phyloP scores from a whole-genome alignment of 2,888 invertebrate genomes.

The Spatulosminthurus flaviceps region DNA sequence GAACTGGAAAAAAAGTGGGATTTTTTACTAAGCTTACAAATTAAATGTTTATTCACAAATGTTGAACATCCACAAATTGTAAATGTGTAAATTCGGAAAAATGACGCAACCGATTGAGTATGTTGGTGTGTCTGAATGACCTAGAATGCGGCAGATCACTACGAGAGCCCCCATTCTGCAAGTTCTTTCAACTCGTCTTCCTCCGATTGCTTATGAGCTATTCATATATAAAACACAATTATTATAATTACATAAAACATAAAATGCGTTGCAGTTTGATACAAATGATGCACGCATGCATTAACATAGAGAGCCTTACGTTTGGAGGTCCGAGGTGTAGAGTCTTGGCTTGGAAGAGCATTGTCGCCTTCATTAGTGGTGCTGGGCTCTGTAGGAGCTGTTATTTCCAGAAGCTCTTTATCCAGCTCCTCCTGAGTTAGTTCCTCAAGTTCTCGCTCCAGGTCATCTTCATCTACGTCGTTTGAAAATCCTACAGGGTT shows the following conservation, averaged over 20 bases:
- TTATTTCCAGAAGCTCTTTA: conserved; percentile 62
- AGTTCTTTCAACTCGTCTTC: conserved; percentile 51
- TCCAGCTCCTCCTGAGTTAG: conserved; percentile 65
- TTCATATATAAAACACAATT: background rate
- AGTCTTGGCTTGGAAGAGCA: background rate
- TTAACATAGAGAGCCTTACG: too few relatives aligned
- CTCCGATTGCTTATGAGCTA: conserved; percentile 20
- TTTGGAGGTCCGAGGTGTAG: background rate
- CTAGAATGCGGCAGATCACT: too few relatives aligned
- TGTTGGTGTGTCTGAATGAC: too few relatives aligned
- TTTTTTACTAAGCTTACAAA: too few relatives aligned
- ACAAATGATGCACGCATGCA: background rate
- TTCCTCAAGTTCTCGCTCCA: conserved; percentile 63
- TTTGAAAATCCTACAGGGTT: conserved; percentile 69
- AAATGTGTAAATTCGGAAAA: too few relatives aligned
- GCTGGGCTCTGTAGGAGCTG: background rate
- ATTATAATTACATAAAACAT: background rate
- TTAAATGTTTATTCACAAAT: too few relatives aligned
- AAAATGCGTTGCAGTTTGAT: background rate
- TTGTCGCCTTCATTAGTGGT: background rate
- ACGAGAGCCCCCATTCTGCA: conserved; percentile 47
- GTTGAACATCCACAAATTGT: too few relatives aligned
- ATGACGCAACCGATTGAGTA: too few relatives aligned
- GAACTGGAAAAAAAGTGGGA: too few relatives aligned
- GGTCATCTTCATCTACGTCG: conserved; percentile 68